phyloP scores from a whole-genome alignment of 2,888 invertebrate genomes.

The Andrena minutula region DNA sequence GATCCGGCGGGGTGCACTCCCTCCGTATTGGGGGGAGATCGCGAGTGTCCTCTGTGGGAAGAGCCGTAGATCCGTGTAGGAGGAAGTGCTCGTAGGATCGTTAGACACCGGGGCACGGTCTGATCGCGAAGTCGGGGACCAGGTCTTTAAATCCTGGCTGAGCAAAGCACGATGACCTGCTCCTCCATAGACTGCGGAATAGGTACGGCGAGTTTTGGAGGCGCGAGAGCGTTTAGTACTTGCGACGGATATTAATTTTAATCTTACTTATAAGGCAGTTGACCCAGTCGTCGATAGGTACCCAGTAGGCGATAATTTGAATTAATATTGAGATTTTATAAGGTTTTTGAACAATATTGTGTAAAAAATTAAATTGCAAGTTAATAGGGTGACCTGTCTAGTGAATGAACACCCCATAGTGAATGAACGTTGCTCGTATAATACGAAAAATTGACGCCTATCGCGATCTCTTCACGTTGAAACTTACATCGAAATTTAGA shows the following conservation, averaged over 20 bases:
- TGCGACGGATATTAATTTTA: slow-evolving; percentile 67
- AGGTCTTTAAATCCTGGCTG: background rate
- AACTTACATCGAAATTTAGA: no score
- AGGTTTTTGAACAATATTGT: no score
- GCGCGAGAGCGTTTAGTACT: background rate
- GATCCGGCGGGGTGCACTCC: slow-evolving; percentile 20
- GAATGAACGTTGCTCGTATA: no score
- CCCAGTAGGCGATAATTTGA: no score
- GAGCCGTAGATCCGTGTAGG: slow-evolving; percentile 13
- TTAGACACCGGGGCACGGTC: slow-evolving; percentile 23
- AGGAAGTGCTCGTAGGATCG: slow-evolving; percentile 19
- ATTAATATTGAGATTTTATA: no score
- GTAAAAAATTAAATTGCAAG: no score
- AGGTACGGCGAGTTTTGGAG: background rate
- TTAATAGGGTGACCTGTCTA: no score
- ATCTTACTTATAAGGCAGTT: no score
- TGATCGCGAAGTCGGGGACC: background rate
- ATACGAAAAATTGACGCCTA: no score
- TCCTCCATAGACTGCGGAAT: background rate
- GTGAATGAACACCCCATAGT: no score
- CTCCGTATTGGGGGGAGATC: slow-evolving; percentile 9
- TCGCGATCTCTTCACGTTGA: no score
- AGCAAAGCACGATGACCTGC: background rate
- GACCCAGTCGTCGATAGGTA: no score
- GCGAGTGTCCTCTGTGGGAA: slow-evolving; percentile 17